Evolutionary conservation across 2,888 invertebrate species (phyloP).

Genomic region (Asteroscopus sphinx): DNA sequence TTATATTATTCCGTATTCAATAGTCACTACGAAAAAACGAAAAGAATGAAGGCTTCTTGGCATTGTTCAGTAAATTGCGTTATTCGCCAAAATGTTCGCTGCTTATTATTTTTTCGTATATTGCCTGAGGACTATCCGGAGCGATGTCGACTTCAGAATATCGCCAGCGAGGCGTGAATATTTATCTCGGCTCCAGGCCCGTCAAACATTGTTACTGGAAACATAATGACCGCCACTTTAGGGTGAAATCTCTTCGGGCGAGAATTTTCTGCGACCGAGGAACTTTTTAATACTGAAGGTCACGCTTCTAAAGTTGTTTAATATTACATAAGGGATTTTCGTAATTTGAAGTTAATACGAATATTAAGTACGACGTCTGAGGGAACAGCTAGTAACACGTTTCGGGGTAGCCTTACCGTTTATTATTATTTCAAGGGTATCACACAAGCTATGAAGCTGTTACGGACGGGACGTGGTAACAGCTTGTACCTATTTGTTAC

Average conservation of each 20-base stretch:
- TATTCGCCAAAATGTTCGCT: conserved; percentile 45
- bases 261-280: conserved; percentile 55
- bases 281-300: conserved; percentile 61
- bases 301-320: conserved; percentile 54
- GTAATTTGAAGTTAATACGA: conserved; percentile 42
- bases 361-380: conserved; percentile 28
- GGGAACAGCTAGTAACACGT: conserved; percentile 29
- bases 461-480: conserved; percentile 51
- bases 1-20: conserved; percentile 17
- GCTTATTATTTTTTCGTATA: conserved; percentile 64
- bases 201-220: conserved; percentile 63
- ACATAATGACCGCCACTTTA: conserved; percentile 64
- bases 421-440: conserved; percentile 38
- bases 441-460: conserved; percentile 26
- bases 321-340: conserved; percentile 48
- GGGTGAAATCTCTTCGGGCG: conserved; percentile 57
- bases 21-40: conserved; percentile 21
- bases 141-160: conserved; percentile 57
- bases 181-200: conserved; percentile 62
- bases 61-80: conserved; percentile 45
- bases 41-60: conserved; percentile 22
- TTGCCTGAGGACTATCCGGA: conserved; percentile 56
- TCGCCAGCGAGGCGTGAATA: conserved; percentile 63
- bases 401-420: conserved; percentile 8
- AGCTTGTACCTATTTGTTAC: conserved; percentile 66